These are phyloP conservation scores for Gambelia wislizenii DNA, from an alignment of 2,797 vertebrate species.

Conservation along the genomic window DNA sequence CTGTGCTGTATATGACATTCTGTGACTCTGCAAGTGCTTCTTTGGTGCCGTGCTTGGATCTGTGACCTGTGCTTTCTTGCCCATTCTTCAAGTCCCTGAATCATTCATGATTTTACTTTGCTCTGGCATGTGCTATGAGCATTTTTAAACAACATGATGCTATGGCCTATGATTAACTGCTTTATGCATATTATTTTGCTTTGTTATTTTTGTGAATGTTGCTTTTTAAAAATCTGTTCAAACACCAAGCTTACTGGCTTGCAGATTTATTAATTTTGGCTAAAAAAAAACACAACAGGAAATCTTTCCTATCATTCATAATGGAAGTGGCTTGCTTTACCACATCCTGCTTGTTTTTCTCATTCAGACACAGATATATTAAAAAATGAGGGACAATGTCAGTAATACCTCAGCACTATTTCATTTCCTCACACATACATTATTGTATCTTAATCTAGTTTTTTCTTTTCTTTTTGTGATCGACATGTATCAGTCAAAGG, in stretches of 20 bases:
- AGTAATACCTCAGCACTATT: slow-evolving; percentile 52
- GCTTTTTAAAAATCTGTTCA: slow-evolving; percentile 52
- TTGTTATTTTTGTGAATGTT: slow-evolving; percentile 70
- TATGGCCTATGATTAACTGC: slow-evolving; percentile 37
- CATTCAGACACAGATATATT: slow-evolving; percentile 42
- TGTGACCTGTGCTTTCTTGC: slow-evolving; percentile 73
- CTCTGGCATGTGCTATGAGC: slow-evolving; percentile 57
- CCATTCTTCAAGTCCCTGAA: slow-evolving; percentile 55
- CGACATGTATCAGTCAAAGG: not conserved
- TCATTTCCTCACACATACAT: slow-evolving; percentile 45
- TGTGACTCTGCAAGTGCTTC: slow-evolving; percentile 77
- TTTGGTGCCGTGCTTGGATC: slow-evolving; percentile 71
- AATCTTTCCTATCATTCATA: slow-evolving; percentile 60
- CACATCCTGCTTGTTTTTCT: slow-evolving; percentile 24
- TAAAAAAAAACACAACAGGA: slow-evolving; percentile 63
- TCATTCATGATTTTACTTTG: slow-evolving; percentile 61
- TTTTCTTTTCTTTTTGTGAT: slow-evolving; percentile 26
- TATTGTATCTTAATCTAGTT: slow-evolving; percentile 23
- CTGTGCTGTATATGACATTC: slow-evolving; percentile 73
- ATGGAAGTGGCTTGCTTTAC: slow-evolving; percentile 52
- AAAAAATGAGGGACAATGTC: slow-evolving; percentile 31
- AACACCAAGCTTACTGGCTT: slow-evolving; percentile 50
- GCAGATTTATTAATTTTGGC: slow-evolving; percentile 42
- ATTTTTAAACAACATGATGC: slow-evolving; percentile 25
- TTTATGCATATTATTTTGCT: slow-evolving; percentile 42